Conservation (phyloP, 2,797 vertebrate genomes). For the Acanthurus tractus region DNA sequence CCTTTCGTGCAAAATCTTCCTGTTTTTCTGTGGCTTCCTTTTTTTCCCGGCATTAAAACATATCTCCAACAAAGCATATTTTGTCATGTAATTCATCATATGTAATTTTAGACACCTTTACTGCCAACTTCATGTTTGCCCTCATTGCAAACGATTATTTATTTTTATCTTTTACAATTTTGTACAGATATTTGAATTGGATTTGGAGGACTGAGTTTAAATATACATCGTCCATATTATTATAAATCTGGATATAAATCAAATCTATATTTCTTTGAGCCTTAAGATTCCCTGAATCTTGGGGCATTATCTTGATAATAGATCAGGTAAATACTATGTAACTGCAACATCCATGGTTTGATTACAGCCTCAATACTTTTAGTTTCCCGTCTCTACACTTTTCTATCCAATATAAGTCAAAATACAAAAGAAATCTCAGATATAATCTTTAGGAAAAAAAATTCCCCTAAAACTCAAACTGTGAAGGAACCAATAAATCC, state of each 20-base stretch:
- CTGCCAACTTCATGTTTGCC: background rate
- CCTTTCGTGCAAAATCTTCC: background rate
- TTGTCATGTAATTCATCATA: background rate
- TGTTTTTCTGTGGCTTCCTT: conserved; percentile 12
- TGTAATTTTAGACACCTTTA: background rate
- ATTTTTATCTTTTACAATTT: background rate
- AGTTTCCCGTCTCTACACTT: background rate
- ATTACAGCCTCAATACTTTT: too few species aligned
- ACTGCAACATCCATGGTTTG: background rate
- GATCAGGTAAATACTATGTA: background rate
- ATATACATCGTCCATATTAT: background rate
- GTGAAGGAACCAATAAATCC: too few species aligned
- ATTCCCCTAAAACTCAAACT: background rate
- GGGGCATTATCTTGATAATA: background rate
- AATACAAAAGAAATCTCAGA: background rate
- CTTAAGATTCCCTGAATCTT: background rate
- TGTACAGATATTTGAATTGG: background rate
- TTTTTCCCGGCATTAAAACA: background rate
- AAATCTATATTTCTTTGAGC: conserved; percentile 1
- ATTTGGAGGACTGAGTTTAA: background rate
- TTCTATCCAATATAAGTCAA: background rate
- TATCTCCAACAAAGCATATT: background rate
- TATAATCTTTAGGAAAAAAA: background rate
- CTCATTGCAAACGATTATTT: conserved; percentile 7
- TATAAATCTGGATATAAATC: background rate